These are phyloP conservation scores for Laticauda laticaudata DNA, from an alignment of 2,113 vertebrate genomes.

Conservation along the genomic window DNA sequence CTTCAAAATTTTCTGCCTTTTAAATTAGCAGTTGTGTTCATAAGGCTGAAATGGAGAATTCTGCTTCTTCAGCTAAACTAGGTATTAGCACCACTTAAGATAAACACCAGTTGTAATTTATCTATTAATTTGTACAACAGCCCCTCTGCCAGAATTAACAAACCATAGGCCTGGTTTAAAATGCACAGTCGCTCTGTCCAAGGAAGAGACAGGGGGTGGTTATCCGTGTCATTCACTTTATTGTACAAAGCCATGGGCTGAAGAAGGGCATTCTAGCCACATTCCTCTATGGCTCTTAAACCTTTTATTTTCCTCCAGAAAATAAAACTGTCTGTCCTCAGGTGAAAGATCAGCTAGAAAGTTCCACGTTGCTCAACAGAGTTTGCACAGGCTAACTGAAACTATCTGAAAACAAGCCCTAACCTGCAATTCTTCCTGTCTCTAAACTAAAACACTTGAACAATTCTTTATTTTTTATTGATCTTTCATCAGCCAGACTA, in stretches of 20 bases:
- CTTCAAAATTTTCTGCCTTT: constrained; percentile 23
- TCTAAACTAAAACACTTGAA: constrained; percentile 38
- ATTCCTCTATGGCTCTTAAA: constrained; percentile 8
- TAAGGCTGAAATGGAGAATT: constrained; percentile 33
- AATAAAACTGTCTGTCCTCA: constrained; percentile 6
- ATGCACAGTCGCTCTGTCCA: background rate
- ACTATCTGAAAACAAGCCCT: background rate
- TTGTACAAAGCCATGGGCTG: background rate
- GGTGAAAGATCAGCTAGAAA: constrained; percentile 9
- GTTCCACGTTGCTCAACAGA: constrained; percentile 15
- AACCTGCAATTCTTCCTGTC: constrained; percentile 1
- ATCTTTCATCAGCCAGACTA: background rate
- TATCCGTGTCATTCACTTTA: constrained; percentile 15
- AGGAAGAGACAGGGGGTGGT: constrained; percentile 15
- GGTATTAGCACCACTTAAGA: constrained; percentile 31
- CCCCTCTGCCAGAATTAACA: background rate
- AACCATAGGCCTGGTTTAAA: background rate
- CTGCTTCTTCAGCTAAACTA: constrained; percentile 28
- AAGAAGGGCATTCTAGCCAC: constrained; percentile 20
- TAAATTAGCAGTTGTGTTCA: constrained; percentile 37
- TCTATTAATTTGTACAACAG: constrained; percentile 1
- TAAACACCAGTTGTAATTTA: constrained; percentile 31
- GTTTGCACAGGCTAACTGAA: background rate
- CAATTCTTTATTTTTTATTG: constrained; percentile 19
- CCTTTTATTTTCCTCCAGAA: constrained; percentile 5